Percentiles rank a stretch among this genome's conserved stretches.
Evolutionary conservation across 1,140 invertebrate genomes (phyloP).

Genomic region (Acyrthosiphon pisum): DNA sequence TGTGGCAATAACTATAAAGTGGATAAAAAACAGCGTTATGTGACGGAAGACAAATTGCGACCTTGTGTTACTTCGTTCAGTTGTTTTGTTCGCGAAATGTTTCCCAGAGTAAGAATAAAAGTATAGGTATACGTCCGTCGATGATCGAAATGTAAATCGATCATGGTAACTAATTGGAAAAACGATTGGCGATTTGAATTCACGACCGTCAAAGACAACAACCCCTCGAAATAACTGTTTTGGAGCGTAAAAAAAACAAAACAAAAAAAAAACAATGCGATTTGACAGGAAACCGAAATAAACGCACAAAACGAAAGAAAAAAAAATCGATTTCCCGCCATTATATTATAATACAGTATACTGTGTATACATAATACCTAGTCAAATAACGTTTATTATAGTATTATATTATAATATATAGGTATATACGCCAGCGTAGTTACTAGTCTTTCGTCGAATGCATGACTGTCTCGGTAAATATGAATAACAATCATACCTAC

Average conservation of each 20-base stretch:
- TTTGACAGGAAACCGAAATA: constrained; percentile 18
- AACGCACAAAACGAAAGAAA: neutral
- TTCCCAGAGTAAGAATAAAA: neutral
- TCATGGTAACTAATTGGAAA: constrained; percentile 35
- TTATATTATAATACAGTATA: neutral
- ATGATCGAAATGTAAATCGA: constrained; percentile 42
- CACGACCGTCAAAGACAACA: neutral
- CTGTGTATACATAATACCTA: neutral
- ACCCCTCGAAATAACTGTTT: constrained; percentile 32
- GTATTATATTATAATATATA: neutral
- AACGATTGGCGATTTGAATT: constrained; percentile 29
- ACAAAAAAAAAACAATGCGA: neutral
- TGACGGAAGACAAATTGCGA: neutral
- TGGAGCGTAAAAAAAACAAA: too few relatives aligned
- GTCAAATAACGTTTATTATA: neutral
- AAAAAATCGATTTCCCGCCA: neutral
- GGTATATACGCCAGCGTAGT: neutral
- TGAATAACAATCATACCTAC: neutral
- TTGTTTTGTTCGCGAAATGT: neutral
- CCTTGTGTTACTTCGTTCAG: constrained; percentile 32
- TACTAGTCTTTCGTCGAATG: neutral
- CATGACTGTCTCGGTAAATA: neutral
- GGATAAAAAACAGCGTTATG: neutral
- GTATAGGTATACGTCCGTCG: neutral
- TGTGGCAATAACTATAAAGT: constrained; percentile 6